These are phyloP conservation scores for Anthonomus grandis DNA, from an alignment of 1,140 invertebrate species.

Conservation along the genomic window DNA sequence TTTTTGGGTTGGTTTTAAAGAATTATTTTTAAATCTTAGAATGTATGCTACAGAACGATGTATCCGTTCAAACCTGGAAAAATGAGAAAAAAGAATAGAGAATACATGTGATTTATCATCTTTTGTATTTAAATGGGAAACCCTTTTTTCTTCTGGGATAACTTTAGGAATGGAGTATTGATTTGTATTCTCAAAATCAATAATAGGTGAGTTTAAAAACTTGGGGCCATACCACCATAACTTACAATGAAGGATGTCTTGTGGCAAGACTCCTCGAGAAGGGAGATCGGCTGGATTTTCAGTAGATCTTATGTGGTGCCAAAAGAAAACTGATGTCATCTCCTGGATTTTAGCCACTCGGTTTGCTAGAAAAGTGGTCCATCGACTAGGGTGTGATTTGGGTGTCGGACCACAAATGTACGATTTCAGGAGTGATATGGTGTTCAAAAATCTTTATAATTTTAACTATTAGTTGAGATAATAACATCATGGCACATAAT, in stretches of 20 bases:
- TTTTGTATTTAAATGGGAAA: too few species aligned
- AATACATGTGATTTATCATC: too few species aligned
- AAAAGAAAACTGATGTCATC: constrained; percentile 3
- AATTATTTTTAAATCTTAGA: constrained; percentile 5
- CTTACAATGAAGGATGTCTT: constrained; percentile 24
- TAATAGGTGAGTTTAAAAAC: constrained; percentile 14
- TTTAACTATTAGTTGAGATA: constrained; percentile 3
- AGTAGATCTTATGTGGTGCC: constrained; percentile 27
- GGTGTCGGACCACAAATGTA: constrained; percentile 21
- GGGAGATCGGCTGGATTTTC: constrained; percentile 40
- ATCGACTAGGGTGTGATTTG: constrained; percentile 24
- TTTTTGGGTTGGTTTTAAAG: background rate
- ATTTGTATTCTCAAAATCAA: background rate
- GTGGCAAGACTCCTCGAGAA: constrained; percentile 29
- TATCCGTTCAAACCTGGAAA: background rate
- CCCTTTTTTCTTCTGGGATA: background rate
- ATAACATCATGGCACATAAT: background rate
- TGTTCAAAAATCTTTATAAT: background rate
- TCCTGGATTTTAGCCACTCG: constrained; percentile 10
- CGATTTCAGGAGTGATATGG: background rate
- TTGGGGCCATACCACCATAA: constrained; percentile 37
- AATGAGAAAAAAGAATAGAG: background rate
- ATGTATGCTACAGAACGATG: background rate
- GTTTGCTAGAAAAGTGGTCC: constrained; percentile 26
- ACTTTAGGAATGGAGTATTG: background rate